These are phyloP conservation scores for Blera fallax DNA, from an alignment of 2,888 invertebrate species.

Conservation along the genomic window DNA sequence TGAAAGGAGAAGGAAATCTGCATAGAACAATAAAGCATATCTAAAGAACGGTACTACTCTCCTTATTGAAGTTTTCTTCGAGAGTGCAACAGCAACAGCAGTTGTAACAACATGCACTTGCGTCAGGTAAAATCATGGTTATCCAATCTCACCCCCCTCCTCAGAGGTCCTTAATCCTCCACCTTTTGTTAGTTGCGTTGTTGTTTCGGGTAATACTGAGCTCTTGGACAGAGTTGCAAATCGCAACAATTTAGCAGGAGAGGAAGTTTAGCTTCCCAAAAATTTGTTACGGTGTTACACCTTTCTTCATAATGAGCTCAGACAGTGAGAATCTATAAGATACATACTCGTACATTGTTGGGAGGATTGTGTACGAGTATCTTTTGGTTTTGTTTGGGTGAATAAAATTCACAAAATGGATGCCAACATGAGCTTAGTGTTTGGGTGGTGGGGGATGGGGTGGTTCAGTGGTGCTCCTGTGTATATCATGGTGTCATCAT, in stretches of 20 bases:
- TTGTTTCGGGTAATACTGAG: not conserved
- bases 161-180: conserved; percentile 7
- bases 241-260: conserved; percentile 33
- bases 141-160: conserved; percentile 5
- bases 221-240: conserved; percentile 18
- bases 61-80: conserved; percentile 1
- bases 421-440: conserved; percentile 6
- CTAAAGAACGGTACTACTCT: conserved; percentile 4
- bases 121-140: conserved; percentile 28
- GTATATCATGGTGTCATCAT: conserved; percentile 42
- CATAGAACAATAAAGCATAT: conserved; percentile 66
- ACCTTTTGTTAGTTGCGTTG: not conserved
- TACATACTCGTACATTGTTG: not conserved
- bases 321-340: not conserved
- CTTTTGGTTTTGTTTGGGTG: not conserved
- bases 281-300: conserved; percentile 50
- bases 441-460: no score
- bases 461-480: not conserved
- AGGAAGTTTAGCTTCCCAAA: not conserved
- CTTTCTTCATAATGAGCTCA: conserved; percentile 38
- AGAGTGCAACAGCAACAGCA: not conserved
- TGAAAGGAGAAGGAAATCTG: conserved; percentile 49
- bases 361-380: no score
- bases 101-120: conserved; percentile 9
- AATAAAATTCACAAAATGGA: not conserved